Evolutionary conservation across 2,113 vertebrate genomes (phyloP).

Genomic region (Neopipo cinnamomea): DNA sequence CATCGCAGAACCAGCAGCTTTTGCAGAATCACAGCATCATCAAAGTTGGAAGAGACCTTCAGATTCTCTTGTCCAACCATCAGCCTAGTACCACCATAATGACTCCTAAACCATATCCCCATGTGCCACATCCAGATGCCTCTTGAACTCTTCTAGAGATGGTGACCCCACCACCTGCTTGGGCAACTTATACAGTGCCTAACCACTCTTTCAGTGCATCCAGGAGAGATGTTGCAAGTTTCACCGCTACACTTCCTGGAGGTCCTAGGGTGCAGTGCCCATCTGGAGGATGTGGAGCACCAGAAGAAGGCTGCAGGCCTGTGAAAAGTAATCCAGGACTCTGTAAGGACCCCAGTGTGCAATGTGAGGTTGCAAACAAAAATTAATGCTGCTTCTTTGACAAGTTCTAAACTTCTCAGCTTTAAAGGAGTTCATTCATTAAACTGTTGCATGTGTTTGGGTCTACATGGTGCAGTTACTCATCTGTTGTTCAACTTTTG

Average conservation of each 20-base stretch:
- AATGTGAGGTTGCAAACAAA: neutral
- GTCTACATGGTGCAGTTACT: neutral
- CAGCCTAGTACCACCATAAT: neutral
- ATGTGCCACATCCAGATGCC: neutral
- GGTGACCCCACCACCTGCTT: neutral
- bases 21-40: neutral
- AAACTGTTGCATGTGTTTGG: neutral
- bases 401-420: neutral
- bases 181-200: neutral
- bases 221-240: neutral
- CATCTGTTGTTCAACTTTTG: neutral
- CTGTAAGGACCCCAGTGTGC: neutral
- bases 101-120: neutral
- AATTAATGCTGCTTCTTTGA: neutral
- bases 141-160: neutral
- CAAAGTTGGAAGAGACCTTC: neutral
- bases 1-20: neutral
- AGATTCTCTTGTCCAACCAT: neutral
- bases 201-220: neutral
- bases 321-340: neutral
- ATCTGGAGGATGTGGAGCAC: neutral
- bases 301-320: neutral
- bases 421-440: neutral
- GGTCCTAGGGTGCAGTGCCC: rapidly evolving
- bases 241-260: rapidly evolving